phyloP scores from a whole-genome alignment of 2,888 invertebrate genomes.

The Lasius platythorax region DNA sequence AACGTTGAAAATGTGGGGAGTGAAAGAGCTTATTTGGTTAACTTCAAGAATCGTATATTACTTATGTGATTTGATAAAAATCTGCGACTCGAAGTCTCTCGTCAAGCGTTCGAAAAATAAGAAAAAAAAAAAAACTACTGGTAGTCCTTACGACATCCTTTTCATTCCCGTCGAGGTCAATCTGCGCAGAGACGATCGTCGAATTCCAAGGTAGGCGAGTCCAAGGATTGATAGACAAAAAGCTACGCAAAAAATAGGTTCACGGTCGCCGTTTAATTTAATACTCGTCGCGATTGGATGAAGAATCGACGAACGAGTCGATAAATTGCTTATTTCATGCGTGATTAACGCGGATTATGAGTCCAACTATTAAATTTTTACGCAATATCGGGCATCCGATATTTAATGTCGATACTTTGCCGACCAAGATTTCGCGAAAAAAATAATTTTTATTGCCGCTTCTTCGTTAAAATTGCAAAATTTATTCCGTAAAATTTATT shows the following conservation, averaged over 20 bases:
- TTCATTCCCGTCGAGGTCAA: slow-evolving; percentile 16
- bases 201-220: slow-evolving; percentile 44
- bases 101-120: neutral
- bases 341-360: slow-evolving; percentile 50
- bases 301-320: slow-evolving; percentile 37
- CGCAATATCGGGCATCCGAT: neutral
- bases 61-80: slow-evolving; percentile 11
- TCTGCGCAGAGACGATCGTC: slow-evolving; percentile 24
- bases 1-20: neutral
- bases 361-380: slow-evolving; percentile 3
- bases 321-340: slow-evolving; percentile 39
- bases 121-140: neutral
- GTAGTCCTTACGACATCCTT: slow-evolving; percentile 29
- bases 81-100: neutral
- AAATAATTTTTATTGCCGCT: neutral
- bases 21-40: neutral
- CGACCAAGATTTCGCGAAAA: neutral
- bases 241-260: slow-evolving; percentile 54
- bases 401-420: neutral
- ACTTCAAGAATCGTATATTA: neutral
- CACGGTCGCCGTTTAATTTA: slow-evolving; percentile 65
- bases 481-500: neutral
- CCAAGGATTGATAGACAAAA: slow-evolving; percentile 60
- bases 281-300: slow-evolving; percentile 24
- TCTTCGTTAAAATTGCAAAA: neutral